These are phyloP conservation scores for Polydesmus complanatus DNA, from an alignment of 2,888 invertebrate genomes.

Conservation along the genomic window DNA sequence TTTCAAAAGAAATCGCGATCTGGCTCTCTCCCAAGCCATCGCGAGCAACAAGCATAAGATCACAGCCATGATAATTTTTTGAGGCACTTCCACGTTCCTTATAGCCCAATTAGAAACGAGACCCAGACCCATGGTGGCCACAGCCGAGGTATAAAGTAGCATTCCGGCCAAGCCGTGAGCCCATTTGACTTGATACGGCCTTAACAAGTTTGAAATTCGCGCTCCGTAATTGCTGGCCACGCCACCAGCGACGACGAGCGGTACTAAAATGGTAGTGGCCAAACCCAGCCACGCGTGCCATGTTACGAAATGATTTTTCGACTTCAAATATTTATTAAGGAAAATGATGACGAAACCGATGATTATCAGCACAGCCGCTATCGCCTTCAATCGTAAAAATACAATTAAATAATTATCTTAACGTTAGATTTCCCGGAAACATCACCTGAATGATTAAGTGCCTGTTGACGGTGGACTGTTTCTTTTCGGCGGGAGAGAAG, in stretches of 20 bases:
- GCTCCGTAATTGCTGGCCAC: background rate
- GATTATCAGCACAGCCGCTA: background rate
- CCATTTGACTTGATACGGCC: background rate
- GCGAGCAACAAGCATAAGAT: background rate
- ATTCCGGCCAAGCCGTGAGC: background rate
- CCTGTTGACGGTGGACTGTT: background rate
- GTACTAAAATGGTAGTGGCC: background rate
- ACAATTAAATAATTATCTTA: no score
- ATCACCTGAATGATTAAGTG: background rate
- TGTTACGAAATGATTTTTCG: background rate
- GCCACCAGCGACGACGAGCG: background rate
- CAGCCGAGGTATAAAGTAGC: background rate
- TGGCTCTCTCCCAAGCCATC: background rate
- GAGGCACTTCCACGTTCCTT: background rate
- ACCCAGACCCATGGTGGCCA: background rate
- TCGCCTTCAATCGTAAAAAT: background rate
- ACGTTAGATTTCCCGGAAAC: background rate
- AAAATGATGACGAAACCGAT: background rate
- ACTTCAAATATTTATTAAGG: background rate
- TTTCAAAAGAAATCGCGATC: background rate
- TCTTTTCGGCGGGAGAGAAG: background rate
- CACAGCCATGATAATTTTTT: background rate
- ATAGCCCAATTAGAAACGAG: background rate
- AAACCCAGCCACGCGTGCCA: background rate
- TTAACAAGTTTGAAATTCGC: background rate